Evolutionary conservation across 2,113 vertebrate genomes (phyloP).

Genomic region (Lasiurus cinereus): DNA sequence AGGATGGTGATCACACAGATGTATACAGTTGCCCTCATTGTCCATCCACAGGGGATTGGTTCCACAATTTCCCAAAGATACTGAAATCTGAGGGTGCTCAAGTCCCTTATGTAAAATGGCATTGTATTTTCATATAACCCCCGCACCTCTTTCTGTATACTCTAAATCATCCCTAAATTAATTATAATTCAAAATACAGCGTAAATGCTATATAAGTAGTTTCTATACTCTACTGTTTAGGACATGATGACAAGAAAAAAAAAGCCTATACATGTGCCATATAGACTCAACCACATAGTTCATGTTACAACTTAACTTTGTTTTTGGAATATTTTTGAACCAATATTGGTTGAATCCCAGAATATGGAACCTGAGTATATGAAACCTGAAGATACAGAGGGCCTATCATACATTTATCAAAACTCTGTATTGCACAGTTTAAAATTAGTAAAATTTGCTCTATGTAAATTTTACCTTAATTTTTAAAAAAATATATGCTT

Average conservation of each 20-base stretch:
- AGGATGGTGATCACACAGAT: not conserved
- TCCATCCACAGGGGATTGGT: not conserved
- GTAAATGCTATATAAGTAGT: not conserved
- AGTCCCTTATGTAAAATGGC: not conserved
- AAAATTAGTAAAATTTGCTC: conserved; percentile 42
- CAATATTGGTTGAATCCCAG: not conserved
- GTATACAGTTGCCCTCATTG: not conserved
- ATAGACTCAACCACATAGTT: not conserved
- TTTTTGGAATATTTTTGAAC: not conserved
- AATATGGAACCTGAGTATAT: not conserved
- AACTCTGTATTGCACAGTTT: conserved; percentile 5
- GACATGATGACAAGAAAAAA: not conserved
- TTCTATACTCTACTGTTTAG: not conserved
- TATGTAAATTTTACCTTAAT: not conserved
- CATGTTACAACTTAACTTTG: not conserved
- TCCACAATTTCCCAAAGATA: not conserved
- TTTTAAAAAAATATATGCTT: not conserved
- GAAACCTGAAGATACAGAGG: not conserved
- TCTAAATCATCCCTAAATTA: not conserved
- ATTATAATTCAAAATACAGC: not conserved
- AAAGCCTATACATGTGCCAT: not conserved
- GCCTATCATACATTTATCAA: not conserved
- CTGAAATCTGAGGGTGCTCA: not conserved
- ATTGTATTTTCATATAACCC: not conserved
- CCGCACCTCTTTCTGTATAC: not conserved